Evolutionary conservation across 2,888 invertebrate species (phyloP), one percentile per base, ranked within the genome.

Genomic region (Spialia ferax): DNA sequence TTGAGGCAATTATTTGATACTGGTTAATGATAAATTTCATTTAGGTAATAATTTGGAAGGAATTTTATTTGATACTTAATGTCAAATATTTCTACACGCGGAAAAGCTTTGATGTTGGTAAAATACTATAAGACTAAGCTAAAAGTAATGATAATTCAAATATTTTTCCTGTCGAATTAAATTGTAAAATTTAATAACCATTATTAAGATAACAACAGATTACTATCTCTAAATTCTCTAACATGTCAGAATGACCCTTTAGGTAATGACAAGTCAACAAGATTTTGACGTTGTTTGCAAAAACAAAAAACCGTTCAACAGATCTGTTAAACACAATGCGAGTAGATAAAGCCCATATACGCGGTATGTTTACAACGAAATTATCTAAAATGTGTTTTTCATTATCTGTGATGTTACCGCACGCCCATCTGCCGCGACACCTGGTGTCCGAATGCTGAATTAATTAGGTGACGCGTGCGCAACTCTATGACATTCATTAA

Each of bases 351-450:
- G 45, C 68, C 61, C 68, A 50, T 62, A 68, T 62, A 67, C 50
- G 74, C 68, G 77, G 75, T 71, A 71, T 73, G 74, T 74, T 56
- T 62, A 62, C 54, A 63, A 38, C 67, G 72, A 69, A 74, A 73
- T 73, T 73, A 81, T 67, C 67, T 67, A 61, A 66, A 59, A 66
- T 54, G 60, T 67, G 67, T 67, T 61, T 55, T 61, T 57, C 68
- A 62, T 38, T 67, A 67, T 67, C 74, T 48, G 67, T 62, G 67
- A 67, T 68, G 68, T 62, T 50, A 67, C 66, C 60, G 62, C 62
- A 73, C 74, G 76, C 73, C 74, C 92, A 92, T 92, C 91, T 93
- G 92, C 85, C 87, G 64, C 88, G 82, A 87, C 92, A 93, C 92
- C 92, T 92, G 92, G 92, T 68, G 86, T 79, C 29, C 69, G 71